Evolutionary conservation across 2,113 vertebrate genomes (phyloP).

Genomic region (Bothrops jararaca): DNA sequence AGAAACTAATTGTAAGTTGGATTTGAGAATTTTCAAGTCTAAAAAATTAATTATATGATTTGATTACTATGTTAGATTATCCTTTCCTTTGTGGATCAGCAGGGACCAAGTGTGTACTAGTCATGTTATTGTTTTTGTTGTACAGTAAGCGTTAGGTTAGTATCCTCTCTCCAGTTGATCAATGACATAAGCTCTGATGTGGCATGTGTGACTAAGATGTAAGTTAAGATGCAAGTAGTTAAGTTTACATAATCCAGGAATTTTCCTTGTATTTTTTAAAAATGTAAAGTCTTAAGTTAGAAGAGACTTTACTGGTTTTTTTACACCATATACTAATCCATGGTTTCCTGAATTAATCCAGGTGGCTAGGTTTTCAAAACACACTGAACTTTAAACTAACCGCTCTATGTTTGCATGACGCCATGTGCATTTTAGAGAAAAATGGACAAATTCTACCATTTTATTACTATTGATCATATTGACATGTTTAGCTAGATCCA

Average conservation of each 20-base stretch:
- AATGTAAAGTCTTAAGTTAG: neutral
- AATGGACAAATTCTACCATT: neutral
- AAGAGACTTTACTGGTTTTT: neutral
- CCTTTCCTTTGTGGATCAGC: neutral
- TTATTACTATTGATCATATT: neutral
- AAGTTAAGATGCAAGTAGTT: neutral
- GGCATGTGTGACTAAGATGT: neutral
- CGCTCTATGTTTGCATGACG: neutral
- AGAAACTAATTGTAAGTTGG: neutral
- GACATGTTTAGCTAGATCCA: neutral
- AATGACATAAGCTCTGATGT: accelerated
- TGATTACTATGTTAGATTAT: neutral
- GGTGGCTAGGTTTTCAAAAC: neutral
- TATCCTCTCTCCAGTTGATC: neutral
- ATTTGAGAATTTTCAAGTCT: neutral
- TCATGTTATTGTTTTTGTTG: neutral
- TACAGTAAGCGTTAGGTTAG: neutral
- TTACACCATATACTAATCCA: neutral
- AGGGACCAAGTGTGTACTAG: neutral
- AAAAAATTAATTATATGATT: neutral
- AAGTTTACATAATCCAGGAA: neutral
- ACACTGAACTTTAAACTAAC: neutral
- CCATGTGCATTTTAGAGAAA: neutral
- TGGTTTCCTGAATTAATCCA: neutral
- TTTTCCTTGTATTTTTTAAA: neutral